Percentiles rank a stretch among this genome's conserved stretches.
Evolutionary conservation across 2,888 invertebrate genomes (phyloP).

Genomic region (Cephus rjabovi): DNA sequence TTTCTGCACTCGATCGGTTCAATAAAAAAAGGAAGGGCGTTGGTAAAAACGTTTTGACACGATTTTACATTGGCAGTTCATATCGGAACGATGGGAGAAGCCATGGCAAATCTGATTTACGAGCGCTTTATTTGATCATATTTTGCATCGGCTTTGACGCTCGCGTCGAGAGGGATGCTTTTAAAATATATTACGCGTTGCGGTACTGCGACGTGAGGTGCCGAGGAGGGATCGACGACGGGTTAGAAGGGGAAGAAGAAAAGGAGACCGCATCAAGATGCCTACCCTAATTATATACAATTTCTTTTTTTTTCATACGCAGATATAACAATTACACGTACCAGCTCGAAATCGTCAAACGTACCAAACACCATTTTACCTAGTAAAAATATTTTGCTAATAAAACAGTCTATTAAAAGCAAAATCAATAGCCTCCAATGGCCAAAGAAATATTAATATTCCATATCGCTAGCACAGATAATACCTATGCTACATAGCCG

Average conservation of each 20-base stretch:
- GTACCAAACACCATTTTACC: background rate
- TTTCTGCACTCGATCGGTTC: background rate
- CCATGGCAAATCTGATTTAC: conserved; percentile 60
- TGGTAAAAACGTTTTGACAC: conserved; percentile 20
- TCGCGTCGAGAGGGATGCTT: conserved; percentile 62
- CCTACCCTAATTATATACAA: background rate
- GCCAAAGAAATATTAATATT: background rate
- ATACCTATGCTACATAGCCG: background rate
- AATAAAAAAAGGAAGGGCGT: background rate
- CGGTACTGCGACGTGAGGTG: conserved; percentile 16
- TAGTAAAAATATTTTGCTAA: background rate
- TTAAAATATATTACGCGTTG: conserved; percentile 64
- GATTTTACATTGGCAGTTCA: conserved; percentile 27
- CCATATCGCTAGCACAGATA: background rate
- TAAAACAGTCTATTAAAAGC: background rate
- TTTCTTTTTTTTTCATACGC: background rate
- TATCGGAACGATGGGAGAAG: conserved; percentile 48
- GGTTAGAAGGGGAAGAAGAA: background rate
- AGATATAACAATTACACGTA: background rate
- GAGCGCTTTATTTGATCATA: conserved; percentile 64
- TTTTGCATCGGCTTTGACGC: conserved; percentile 65
- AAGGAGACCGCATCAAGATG: background rate
- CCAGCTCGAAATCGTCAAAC: background rate
- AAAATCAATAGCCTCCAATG: background rate
- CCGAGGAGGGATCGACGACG: background rate